Percentiles rank a stretch among this genome's conserved stretches.
Conservation (phyloP, 1,140 invertebrate genomes). For the Paramacrobiotus metropolitanus region DNA sequence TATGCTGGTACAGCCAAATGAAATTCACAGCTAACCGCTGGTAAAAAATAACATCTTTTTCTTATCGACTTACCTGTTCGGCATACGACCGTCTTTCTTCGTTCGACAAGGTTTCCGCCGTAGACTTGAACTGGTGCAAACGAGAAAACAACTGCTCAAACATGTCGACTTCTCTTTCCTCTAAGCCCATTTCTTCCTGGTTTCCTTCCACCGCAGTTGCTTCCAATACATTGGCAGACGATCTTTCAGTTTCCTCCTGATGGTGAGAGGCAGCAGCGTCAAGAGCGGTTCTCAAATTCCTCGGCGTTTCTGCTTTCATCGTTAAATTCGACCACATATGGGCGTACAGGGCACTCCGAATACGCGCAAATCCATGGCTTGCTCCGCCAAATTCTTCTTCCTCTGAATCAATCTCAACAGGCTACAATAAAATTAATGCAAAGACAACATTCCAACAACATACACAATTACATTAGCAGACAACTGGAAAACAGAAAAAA, state of each 20-base stretch:
- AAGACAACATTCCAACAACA: background rate
- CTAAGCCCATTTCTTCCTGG: background rate
- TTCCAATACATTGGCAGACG: background rate
- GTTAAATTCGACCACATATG: slow-evolving; percentile 48
- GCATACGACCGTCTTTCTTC: background rate
- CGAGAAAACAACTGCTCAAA: background rate
- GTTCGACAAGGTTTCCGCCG: background rate
- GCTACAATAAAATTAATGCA: background rate
- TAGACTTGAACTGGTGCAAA: background rate
- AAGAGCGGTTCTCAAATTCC: no score
- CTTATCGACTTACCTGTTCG: background rate
- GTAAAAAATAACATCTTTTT: no score
- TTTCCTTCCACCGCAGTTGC: background rate
- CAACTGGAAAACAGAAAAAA: no score
- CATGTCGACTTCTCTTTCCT: background rate
- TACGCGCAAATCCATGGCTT: slow-evolving; percentile 39
- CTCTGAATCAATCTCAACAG: slow-evolving; percentile 32
- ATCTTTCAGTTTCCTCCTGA: background rate
- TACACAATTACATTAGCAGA: no score
- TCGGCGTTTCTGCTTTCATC: slow-evolving; percentile 32
- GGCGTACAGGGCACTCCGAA: slow-evolving; percentile 47
- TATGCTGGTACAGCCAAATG: background rate
- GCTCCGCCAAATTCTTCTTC: slow-evolving; percentile 27
- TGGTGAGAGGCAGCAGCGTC: background rate
- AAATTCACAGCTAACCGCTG: background rate